These are phyloP conservation scores for Pseudochaenichthys georgianus DNA, from an alignment of 2,797 vertebrate genomes.

Conservation along the genomic window DNA sequence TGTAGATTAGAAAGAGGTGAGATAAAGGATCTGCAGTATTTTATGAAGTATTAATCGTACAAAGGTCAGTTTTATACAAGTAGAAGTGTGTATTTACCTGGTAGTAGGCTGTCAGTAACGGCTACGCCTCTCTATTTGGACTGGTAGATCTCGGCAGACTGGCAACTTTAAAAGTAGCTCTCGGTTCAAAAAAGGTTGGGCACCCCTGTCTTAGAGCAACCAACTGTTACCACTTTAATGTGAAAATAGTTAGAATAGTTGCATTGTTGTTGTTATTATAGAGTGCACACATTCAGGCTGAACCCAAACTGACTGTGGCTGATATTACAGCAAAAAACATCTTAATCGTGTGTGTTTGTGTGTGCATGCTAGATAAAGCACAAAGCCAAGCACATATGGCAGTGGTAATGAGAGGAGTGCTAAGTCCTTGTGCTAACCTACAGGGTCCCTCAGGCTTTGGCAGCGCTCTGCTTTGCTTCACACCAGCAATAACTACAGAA, in stretches of 20 bases:
- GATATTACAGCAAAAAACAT: conserved; percentile 6
- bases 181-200: too few species aligned
- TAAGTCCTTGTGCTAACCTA: conserved; percentile 66
- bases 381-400: conserved; percentile 53
- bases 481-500: conserved; percentile 24
- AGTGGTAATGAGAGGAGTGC: conserved; percentile 64
- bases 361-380: conserved; percentile 43
- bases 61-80: too few species aligned
- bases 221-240: conserved; percentile 16
- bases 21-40: too few species aligned
- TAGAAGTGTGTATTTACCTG: too few species aligned
- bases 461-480: conserved; percentile 46
- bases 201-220: not conserved
- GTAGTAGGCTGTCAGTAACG: too few species aligned
- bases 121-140: too few species aligned
- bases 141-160: too few species aligned
- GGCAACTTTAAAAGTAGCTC: too few species aligned
- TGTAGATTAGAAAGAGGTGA: too few species aligned
- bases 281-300: conserved; percentile 2
- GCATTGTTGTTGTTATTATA: not conserved
- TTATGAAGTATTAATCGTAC: too few species aligned
- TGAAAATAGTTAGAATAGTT: conserved; percentile 13
- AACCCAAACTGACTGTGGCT: not conserved
- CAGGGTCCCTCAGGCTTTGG: conserved; percentile 44
- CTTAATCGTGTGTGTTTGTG: conserved; percentile 17